Evolutionary conservation across 2,888 invertebrate species (phyloP).

Genomic region (Liopterus haemorrhoidalis): DNA sequence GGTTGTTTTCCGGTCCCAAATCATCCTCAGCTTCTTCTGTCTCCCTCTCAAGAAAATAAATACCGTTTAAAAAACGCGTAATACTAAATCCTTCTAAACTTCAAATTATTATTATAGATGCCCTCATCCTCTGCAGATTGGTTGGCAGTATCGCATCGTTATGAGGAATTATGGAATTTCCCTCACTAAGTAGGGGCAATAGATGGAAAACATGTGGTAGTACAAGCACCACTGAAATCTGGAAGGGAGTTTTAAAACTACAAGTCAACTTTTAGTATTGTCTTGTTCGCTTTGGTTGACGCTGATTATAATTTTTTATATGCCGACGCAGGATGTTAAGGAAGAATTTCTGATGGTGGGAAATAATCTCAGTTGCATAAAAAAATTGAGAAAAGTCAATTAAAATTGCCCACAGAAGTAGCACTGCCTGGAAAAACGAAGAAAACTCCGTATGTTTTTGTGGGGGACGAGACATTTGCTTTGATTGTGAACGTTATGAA

Average conservation of each 20-base stretch:
- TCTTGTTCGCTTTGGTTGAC: constrained; percentile 41
- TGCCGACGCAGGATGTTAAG: constrained; percentile 38
- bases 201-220: constrained; percentile 38
- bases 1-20: no score
- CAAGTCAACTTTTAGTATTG: constrained; percentile 38
- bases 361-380: constrained; percentile 20
- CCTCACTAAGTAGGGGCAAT: constrained; percentile 37
- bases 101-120: no score
- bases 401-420: constrained; percentile 4
- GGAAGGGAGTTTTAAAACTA: constrained; percentile 38
- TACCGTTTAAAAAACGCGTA: no score
- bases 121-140: constrained; percentile 34
- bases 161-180: constrained; percentile 37
- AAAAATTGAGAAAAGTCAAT: constrained; percentile 22
- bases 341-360: constrained; percentile 38
- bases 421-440: constrained; percentile 15
- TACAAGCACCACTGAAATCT: constrained; percentile 35
- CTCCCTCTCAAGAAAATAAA: no score
- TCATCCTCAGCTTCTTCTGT: no score
- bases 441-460: constrained; percentile 29
- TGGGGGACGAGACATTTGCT: constrained; percentile 33
- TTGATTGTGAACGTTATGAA: constrained; percentile 22
- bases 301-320: constrained; percentile 41
- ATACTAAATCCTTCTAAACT: no score
- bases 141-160: constrained; percentile 31